Base-by-base conservation (phyloP, 2,113 vertebrate species). In the Potamarius usumacintae region DNA sequence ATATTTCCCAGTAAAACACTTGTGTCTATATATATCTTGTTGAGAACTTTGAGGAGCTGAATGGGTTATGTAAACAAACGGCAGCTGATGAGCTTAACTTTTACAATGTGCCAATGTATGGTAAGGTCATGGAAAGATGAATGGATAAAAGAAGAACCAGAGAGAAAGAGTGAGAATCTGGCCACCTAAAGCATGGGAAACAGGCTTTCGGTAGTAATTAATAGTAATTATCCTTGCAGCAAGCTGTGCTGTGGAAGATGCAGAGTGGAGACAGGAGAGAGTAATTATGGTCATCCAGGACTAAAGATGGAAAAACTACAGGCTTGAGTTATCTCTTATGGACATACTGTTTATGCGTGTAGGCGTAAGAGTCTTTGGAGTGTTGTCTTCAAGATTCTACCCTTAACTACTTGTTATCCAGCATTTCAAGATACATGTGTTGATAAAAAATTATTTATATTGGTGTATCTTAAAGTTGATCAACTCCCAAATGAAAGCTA, bases 171-270 rank as follows among this genome's bases (percentile, higher is more conserved):
- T 15, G n/a, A 18, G 67, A 84, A 81, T 72, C 71, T 72, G 1
- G 72, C 91, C 93, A 91, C 92, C 90, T 92, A 91, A 87, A 88
- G 87, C 74, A 84, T 86, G 53, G 42, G 65, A 82, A 91, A 90
- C 90, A 91, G 71, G 89, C 90, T 89, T 88, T 90, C 88, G 88
- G 89, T 80, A 88, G 71, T 90, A 86, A 91, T 92, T 85, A 85
- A 86, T 57, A 79, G 80, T 87, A 90, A 90, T 92, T 90, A 90
- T 71, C 67, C 82, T 55, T 60, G 85, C 71, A 84, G 67, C 72
- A 85, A 82, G 84, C 80, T 86, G 88, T 78, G 86, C 89, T 90
- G 87, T 86, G 81, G 69, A 67, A 53, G 85, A 67, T 67, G 48
- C 74, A 52, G 67, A 67, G 53, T 62, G 52, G 67, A 80, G 80